Base-by-base conservation (phyloP, 2,113 vertebrate species). In the Chascanopsetta lugubris region DNA sequence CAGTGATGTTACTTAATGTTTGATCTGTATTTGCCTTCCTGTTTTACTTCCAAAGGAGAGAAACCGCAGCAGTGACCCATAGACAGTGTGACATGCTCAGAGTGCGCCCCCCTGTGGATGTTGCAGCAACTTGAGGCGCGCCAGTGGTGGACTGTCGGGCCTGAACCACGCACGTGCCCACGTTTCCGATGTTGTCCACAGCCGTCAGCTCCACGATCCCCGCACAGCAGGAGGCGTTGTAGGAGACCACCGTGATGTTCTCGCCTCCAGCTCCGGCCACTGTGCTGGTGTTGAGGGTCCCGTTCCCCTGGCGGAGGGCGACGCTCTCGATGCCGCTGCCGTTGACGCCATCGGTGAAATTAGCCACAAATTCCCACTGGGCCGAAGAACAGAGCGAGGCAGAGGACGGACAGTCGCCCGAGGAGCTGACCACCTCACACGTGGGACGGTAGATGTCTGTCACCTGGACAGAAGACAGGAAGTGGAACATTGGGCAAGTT, bases 141-240 rank as follows among this genome's bases (percentile, higher is more conserved):
- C 45, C 15, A 0, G 83, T 57, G 32, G 47, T 66, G 5, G 49
- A 0, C 27, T 5, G 79, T 85, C 84, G 91, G 63, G 91, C 90
- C 65, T 89, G 90, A 34, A 63, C 81, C 24, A 57, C 29, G 54
- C 92, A 92, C 2, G n/a, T 66, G 3, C 79, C 87, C 61, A 88
- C 87, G 22, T 93, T 91, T 26, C 92, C 92, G 2, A 67, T 89
- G 22, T 3, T 25, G 38, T 93, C 91, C 20, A 92, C 82, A 18
- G 57, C 83, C 13, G 75, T 24, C 63, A 93, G 72, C 74, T 78
- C 72, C n/a, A 92, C 84, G 11, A 13, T 77, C 48, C 36, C 61
- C 22, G 71, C 83, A 24, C 90, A 92, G 80, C 91, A 93, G 63
- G 91, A 88, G 51, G 89, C 80, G 2, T 18, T 87, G 73, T 90